Percentiles rank a stretch among this genome's conserved stretches.
Conservation (phyloP, 2,797 vertebrate species). For the Poecilia velifera region DNA sequence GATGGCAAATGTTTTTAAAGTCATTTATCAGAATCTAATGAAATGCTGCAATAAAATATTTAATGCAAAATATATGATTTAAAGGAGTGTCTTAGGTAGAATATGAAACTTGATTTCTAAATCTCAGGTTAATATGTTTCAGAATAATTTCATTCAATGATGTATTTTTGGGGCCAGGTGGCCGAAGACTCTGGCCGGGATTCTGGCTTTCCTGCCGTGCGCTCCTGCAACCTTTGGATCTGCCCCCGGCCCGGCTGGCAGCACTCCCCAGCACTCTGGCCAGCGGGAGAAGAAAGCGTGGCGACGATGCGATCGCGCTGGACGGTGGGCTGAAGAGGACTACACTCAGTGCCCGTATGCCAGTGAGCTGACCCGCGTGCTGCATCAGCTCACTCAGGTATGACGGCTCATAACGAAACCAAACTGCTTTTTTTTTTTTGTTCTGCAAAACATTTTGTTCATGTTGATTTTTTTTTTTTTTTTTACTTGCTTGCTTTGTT, state of each 20-base stretch:
- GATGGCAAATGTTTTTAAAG: conserved; percentile 34
- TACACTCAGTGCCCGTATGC: conserved; percentile 90
- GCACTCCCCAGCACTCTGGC: conserved; percentile 14
- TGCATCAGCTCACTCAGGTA: conserved; percentile 91
- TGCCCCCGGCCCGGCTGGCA: conserved; percentile 63
- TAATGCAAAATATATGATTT: conserved; percentile 44
- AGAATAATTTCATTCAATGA: neutral
- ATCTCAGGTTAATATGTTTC: neutral
- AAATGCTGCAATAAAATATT: conserved; percentile 34
- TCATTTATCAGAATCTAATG: conserved; percentile 31
- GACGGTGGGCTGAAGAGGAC: conserved; percentile 88
- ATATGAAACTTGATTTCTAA: conserved; percentile 28
- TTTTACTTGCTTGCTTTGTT: neutral
- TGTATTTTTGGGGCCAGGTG: conserved; percentile 77
- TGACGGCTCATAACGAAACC: neutral
- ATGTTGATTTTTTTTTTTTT: neutral
- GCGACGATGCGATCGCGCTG: conserved; percentile 86
- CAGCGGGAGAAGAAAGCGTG: conserved; percentile 85
- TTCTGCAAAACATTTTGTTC: neutral
- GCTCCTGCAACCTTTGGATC: conserved; percentile 79
- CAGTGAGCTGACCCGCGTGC: conserved; percentile 86
- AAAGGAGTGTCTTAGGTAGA: conserved; percentile 43
- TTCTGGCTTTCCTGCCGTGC: conserved; percentile 86
- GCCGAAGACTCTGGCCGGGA: conserved; percentile 90
- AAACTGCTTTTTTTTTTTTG: neutral